Evolutionary conservation across 2,888 invertebrate species (phyloP).

Genomic region (Amaurobius ferox): DNA sequence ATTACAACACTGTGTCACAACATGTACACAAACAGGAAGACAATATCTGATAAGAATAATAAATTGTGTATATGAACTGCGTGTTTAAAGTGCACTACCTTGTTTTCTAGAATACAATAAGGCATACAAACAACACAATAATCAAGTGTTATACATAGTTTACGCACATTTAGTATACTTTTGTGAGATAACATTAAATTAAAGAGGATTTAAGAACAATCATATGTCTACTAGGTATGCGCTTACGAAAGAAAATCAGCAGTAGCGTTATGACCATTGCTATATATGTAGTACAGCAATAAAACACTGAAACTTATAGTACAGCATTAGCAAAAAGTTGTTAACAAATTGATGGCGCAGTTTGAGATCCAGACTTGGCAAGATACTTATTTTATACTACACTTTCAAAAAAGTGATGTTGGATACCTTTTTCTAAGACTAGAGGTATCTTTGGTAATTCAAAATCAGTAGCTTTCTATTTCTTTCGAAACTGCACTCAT

Average conservation of each 20-base stretch:
- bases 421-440: slow-evolving; percentile 66
- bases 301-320: slow-evolving; percentile 3
- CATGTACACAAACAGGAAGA: slow-evolving; percentile 65
- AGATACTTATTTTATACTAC: background rate
- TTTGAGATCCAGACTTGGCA: slow-evolving; percentile 27
- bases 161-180: slow-evolving; percentile 32
- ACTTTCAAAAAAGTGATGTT: slow-evolving; percentile 16
- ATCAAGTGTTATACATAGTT: slow-evolving; percentile 44
- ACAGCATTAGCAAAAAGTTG: slow-evolving; percentile 6
- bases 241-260: background rate
- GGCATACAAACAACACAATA: slow-evolving; percentile 39
- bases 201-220: slow-evolving; percentile 11
- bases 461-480: slow-evolving; percentile 15
- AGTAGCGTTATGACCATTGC: background rate
- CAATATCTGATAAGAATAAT: slow-evolving; percentile 28
- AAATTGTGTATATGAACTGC: slow-evolving; percentile 48
- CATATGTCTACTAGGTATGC: background rate
- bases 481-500: slow-evolving; percentile 1
- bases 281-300: slow-evolving; percentile 35
- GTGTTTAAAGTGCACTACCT: slow-evolving; percentile 37
- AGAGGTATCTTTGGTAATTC: slow-evolving; percentile 68
- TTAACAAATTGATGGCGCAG: slow-evolving; percentile 16
- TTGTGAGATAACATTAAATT: slow-evolving; percentile 31
- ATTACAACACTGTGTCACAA: slow-evolving; percentile 3
- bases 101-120: slow-evolving; percentile 25